phyloP scores from a whole-genome alignment of 2,888 invertebrate species.

The Adelphocoris suturalis region DNA sequence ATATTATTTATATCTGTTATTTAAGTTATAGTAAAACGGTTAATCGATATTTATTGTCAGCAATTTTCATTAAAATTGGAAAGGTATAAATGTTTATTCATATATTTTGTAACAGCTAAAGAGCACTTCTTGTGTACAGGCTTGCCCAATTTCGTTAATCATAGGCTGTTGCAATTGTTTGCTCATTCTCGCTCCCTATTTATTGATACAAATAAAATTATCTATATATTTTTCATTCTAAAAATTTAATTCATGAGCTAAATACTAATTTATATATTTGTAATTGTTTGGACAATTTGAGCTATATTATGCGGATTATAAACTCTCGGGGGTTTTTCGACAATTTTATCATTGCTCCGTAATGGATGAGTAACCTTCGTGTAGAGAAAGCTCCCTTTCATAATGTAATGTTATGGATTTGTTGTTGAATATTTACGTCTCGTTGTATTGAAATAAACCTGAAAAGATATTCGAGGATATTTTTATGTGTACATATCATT shows the following conservation, averaged over 20 bases:
- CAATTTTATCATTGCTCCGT: conserved; percentile 8
- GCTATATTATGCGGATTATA: neutral
- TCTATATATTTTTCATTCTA: conserved; percentile 14
- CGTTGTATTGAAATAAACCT: neutral
- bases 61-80: neutral
- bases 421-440: conserved; percentile 36
- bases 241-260: neutral
- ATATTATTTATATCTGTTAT: neutral
- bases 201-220: conserved; percentile 12
- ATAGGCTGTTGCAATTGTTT: conserved; percentile 42
- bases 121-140: conserved; percentile 52
- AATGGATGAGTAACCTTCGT: conserved; percentile 16
- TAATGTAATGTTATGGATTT: conserved; percentile 20
- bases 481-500: conserved; percentile 35
- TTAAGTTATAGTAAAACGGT: neutral
- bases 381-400: neutral
- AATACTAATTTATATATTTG: neutral
- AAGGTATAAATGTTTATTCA: neutral
- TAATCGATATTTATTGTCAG: conserved; percentile 10
- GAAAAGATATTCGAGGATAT: conserved; percentile 10
- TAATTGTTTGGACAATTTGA: conserved; percentile 1
- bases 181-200: conserved; percentile 40
- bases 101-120: conserved; percentile 30
- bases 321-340: conserved; percentile 4
- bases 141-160: conserved; percentile 24